A percentile compares a stretch with the other conserved stretches of the same genome.
phyloP scores from a whole-genome alignment of 2,797 vertebrate genomes.

The Xiphophorus birchmanni region DNA sequence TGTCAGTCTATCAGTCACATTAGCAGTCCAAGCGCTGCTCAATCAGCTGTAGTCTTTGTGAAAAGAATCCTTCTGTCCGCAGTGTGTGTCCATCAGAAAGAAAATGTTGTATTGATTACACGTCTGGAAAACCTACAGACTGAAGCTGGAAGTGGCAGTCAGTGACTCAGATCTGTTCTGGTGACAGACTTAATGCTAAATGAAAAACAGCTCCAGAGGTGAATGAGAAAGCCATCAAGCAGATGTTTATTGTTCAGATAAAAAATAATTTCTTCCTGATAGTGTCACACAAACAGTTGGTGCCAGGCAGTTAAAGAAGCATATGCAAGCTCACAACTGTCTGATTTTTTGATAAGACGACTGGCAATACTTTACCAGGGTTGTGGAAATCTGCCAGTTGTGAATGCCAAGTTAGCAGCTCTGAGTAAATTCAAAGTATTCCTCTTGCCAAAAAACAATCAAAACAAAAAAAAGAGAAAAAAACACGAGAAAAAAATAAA shows the following conservation, averaged over 20 bases:
- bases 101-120: slow-evolving; percentile 83
- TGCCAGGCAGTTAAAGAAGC: slow-evolving; percentile 49
- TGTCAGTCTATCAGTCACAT: slow-evolving; percentile 75
- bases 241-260: slow-evolving; percentile 58
- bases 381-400: slow-evolving; percentile 58
- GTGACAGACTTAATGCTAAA: slow-evolving; percentile 54
- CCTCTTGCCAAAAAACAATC: slow-evolving; percentile 47
- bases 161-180: slow-evolving; percentile 65
- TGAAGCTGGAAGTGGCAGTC: slow-evolving; percentile 76
- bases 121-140: slow-evolving; percentile 68
- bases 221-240: slow-evolving; percentile 35
- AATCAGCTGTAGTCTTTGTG: slow-evolving; percentile 73
- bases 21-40: slow-evolving; percentile 75
- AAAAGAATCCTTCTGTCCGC: slow-evolving; percentile 64
- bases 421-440: slow-evolving; percentile 58
- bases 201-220: slow-evolving; percentile 50
- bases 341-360: slow-evolving; percentile 58
- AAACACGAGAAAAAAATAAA: slow-evolving; percentile 9
- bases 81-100: slow-evolving; percentile 77
- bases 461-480: neutral
- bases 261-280: slow-evolving; percentile 48
- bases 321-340: slow-evolving; percentile 48
- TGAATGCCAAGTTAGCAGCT: slow-evolving; percentile 55
- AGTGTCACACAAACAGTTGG: slow-evolving; percentile 18
- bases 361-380: slow-evolving; percentile 51